Evolutionary conservation across 1,140 invertebrate species (phyloP).

Genomic region (Papilio xuthus): DNA sequence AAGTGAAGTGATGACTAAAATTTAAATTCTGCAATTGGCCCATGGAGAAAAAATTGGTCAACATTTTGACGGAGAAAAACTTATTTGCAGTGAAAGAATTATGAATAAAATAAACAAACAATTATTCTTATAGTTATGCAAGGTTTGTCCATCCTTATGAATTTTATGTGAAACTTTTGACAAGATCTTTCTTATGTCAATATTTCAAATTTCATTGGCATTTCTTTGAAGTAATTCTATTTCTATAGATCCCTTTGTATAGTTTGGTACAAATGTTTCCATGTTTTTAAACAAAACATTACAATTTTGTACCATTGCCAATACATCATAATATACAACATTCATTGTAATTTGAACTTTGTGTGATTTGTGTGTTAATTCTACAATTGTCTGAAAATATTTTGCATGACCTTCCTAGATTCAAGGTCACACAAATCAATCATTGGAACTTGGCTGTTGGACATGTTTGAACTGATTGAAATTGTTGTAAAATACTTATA

Average conservation of each 20-base stretch:
- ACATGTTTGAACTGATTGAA: neutral
- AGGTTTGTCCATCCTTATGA: no score
- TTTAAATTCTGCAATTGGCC: no score
- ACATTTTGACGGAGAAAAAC: no score
- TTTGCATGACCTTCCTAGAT: neutral
- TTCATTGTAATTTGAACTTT: constrained; percentile 18
- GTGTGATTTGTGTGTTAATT: neutral
- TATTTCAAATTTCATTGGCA: neutral
- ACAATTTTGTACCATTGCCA: constrained; percentile 9
- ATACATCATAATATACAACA: neutral
- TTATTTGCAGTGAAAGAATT: no score
- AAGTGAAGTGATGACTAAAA: no score
- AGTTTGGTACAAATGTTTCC: neutral
- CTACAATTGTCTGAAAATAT: constrained; percentile 1
- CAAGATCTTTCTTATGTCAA: neutral
- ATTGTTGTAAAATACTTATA: neutral
- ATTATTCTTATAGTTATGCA: no score
- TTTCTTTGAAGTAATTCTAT: neutral
- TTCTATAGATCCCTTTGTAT: neutral
- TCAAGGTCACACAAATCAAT: constrained; percentile 9
- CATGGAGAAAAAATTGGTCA: no score
- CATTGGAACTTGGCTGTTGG: neutral
- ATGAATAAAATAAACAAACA: no score
- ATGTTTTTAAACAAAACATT: constrained; percentile 10
- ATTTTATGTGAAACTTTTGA: no score